Conservation (phyloP, 2,113 vertebrate genomes). For the Trichomycterus rosablanca region DNA sequence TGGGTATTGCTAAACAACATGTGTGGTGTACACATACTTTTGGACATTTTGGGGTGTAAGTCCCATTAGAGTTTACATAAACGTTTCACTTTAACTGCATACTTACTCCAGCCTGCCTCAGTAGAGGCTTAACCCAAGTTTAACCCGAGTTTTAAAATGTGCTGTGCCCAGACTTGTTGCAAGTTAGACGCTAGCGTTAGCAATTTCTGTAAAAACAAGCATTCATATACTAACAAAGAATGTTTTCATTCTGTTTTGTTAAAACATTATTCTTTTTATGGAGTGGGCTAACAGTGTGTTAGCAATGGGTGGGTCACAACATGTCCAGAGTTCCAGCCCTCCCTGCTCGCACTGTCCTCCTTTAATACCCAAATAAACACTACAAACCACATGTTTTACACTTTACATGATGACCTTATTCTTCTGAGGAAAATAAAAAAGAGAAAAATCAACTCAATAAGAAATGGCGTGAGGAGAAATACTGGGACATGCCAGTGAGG, state of each 20-base stretch:
- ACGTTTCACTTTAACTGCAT: too few relatives aligned
- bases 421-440: slow-evolving; percentile 22
- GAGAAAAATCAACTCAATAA: slow-evolving; percentile 11
- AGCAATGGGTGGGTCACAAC: slow-evolving; percentile 17
- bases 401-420: slow-evolving; percentile 46
- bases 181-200: slow-evolving; percentile 6
- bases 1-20: too few relatives aligned
- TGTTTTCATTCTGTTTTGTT: slow-evolving; percentile 24
- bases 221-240: slow-evolving; percentile 28
- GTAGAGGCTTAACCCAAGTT: not conserved
- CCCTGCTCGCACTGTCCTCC: slow-evolving; percentile 14
- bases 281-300: slow-evolving; percentile 28
- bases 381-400: slow-evolving; percentile 47
- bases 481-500: slow-evolving; percentile 1
- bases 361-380: slow-evolving; percentile 38
- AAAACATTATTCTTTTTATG: slow-evolving; percentile 11
- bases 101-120: too few relatives aligned
- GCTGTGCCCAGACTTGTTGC: slow-evolving; percentile 9
- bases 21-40: too few relatives aligned
- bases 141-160: not conserved
- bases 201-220: slow-evolving; percentile 2
- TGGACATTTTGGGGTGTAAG: too few relatives aligned
- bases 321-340: slow-evolving; percentile 24
- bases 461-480: not conserved
- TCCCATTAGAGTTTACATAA: too few relatives aligned